These are phyloP conservation scores for Sarcophaga rosellei DNA, from an alignment of 2,888 invertebrate genomes.

Conservation along the genomic window DNA sequence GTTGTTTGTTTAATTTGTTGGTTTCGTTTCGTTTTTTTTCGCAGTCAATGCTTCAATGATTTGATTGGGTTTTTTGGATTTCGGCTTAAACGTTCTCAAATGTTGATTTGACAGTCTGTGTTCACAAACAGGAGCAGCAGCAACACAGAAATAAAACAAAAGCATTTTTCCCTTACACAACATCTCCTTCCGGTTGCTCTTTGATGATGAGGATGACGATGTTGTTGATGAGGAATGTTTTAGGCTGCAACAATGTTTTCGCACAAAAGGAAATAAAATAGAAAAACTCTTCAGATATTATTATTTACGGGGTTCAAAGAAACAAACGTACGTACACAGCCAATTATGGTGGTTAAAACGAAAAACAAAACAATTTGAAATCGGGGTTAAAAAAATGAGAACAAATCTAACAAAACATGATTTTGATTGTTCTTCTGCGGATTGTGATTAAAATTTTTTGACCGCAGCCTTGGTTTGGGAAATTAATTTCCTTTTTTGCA, in stretches of 20 bases:
- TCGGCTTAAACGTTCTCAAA: conserved; percentile 42
- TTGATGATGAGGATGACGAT: conserved; percentile 16
- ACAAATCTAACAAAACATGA: conserved; percentile 14
- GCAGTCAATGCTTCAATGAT: conserved; percentile 30
- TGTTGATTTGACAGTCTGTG: conserved; percentile 53
- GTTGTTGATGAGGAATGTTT: too few species aligned
- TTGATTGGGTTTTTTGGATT: conserved; percentile 21
- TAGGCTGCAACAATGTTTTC: not conserved
- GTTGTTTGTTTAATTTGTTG: conserved; percentile 32
- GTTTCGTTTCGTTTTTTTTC: conserved; percentile 2
- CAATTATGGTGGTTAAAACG: conserved; percentile 54
- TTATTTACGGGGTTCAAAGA: not conserved
- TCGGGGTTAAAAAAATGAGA: not conserved
- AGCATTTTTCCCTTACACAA: not conserved
- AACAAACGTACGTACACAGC: conserved; percentile 8
- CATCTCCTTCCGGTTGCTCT: conserved; percentile 42
- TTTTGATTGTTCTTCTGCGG: conserved; percentile 29
- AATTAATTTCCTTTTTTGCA: not conserved
- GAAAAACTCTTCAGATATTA: too few species aligned
- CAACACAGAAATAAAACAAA: too few species aligned
- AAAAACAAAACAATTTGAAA: not conserved
- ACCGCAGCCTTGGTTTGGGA: not conserved
- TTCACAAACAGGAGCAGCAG: not conserved
- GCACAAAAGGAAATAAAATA: not conserved
- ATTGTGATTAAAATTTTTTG: conserved; percentile 12